Evolutionary conservation across 2,888 invertebrate genomes (phyloP).

Genomic region (Barypeithes pellucidus): DNA sequence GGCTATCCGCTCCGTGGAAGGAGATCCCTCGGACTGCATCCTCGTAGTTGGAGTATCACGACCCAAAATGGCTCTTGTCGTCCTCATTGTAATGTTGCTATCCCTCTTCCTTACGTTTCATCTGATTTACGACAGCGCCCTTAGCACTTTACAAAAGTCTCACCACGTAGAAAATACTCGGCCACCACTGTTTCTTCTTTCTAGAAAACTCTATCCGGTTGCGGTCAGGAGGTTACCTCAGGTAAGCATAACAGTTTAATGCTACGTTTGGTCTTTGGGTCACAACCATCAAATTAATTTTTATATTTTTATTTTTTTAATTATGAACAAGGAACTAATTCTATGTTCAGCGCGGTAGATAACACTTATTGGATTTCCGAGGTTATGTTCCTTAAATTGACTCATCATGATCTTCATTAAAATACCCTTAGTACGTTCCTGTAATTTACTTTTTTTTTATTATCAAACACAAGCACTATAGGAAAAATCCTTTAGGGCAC

Average conservation of each 20-base stretch:
- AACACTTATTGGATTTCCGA: too few relatives aligned
- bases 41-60: constrained; percentile 88
- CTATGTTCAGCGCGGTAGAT: too few relatives aligned
- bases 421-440: too few relatives aligned
- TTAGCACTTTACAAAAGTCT: constrained; percentile 82
- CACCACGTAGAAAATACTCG: constrained; percentile 54
- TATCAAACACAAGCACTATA: too few relatives aligned
- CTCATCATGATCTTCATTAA: too few relatives aligned
- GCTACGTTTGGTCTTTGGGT: too few relatives aligned
- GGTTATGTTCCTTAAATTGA: too few relatives aligned
- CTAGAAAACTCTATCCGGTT: constrained; percentile 72
- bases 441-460: too few relatives aligned
- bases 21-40: constrained; percentile 89
- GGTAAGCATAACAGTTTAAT: constrained; percentile 53
- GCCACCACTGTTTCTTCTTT: constrained; percentile 68
- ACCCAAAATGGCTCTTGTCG: constrained; percentile 87
- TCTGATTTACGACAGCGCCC: constrained; percentile 88
- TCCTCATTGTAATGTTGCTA: constrained; percentile 85
- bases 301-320: too few relatives aligned
- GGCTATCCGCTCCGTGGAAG: constrained; percentile 87
- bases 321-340: too few relatives aligned
- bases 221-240: constrained; percentile 80
- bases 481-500: too few relatives aligned
- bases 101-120: constrained; percentile 90
- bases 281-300: too few relatives aligned